A percentile compares a stretch with the other conserved stretches of the same genome.
phyloP scores from a whole-genome alignment of 1,140 invertebrate genomes.

The Drosophila chauvacae region DNA sequence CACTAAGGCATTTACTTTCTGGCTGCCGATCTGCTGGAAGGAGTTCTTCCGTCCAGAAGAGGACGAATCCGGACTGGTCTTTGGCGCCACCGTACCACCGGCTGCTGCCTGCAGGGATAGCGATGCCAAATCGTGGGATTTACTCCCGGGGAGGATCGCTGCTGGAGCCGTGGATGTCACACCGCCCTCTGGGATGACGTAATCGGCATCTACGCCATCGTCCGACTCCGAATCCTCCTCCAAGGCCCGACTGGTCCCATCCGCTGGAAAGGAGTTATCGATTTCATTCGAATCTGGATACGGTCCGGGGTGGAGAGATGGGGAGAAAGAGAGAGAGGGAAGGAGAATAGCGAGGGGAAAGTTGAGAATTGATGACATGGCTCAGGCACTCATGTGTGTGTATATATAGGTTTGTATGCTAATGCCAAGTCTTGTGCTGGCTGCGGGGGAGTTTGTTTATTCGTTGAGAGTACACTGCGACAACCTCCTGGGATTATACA shows the following conservation, averaged over 20 bases:
- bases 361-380: constrained; percentile 47
- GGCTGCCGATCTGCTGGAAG: constrained; percentile 74
- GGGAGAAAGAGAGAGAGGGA: background rate
- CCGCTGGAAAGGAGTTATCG: constrained; percentile 75
- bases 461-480: constrained; percentile 28
- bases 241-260: constrained; percentile 28
- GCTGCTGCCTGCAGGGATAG: constrained; percentile 66
- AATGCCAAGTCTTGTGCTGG: constrained; percentile 24
- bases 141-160: constrained; percentile 38
- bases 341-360: constrained; percentile 6
- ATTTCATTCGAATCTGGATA: constrained; percentile 77
- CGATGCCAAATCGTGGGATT: constrained; percentile 67
- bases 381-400: constrained; percentile 31
- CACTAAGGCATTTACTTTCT: constrained; percentile 70
- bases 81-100: constrained; percentile 15
- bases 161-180: constrained; percentile 25
- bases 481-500: constrained; percentile 22
- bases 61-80: constrained; percentile 22
- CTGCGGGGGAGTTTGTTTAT: constrained; percentile 35
- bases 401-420: constrained; percentile 24
- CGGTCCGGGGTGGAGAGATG: background rate
- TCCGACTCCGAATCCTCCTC: constrained; percentile 41
- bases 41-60: constrained; percentile 50
- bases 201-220: constrained; percentile 54
- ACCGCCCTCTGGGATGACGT: constrained; percentile 59